A percentile compares a stretch with the other conserved stretches of the same genome.
Conservation (phyloP, 2,113 vertebrate species). For the Gnathonemus longibarbis region DNA sequence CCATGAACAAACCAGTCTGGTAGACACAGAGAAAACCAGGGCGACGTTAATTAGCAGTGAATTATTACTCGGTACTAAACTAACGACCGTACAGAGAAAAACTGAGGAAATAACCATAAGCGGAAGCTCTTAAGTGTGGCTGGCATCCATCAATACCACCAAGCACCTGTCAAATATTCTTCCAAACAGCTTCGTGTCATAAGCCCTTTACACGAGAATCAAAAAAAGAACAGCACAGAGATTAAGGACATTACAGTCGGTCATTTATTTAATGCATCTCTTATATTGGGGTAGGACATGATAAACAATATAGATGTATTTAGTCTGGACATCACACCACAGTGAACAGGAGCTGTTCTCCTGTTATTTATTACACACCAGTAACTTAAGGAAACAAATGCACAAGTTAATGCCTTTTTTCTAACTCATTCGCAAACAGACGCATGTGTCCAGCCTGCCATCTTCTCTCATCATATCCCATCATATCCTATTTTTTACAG, state of each 20-base stretch:
- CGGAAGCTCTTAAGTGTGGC: background rate
- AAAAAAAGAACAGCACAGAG: background rate
- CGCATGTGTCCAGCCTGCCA: background rate
- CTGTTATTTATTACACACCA: background rate
- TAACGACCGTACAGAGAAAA: background rate
- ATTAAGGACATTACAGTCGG: background rate
- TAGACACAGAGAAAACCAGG: background rate
- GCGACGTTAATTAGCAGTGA: background rate
- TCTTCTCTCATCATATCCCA: conserved; percentile 21
- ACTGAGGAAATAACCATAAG: background rate
- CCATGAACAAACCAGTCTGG: background rate
- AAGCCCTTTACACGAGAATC: background rate
- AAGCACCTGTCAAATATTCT: background rate
- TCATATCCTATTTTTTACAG: conserved; percentile 61
- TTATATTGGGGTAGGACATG: background rate
- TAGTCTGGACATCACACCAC: background rate
- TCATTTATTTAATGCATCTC: background rate
- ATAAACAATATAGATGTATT: background rate
- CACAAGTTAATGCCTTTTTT: background rate
- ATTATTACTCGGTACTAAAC: background rate
- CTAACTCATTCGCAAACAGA: background rate
- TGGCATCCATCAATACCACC: background rate
- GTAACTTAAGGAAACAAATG: background rate
- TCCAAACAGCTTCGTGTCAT: background rate
- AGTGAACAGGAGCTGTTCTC: background rate